Evolutionary conservation across 2,113 vertebrate species (phyloP).

Genomic region (Enhydra lutris): DNA sequence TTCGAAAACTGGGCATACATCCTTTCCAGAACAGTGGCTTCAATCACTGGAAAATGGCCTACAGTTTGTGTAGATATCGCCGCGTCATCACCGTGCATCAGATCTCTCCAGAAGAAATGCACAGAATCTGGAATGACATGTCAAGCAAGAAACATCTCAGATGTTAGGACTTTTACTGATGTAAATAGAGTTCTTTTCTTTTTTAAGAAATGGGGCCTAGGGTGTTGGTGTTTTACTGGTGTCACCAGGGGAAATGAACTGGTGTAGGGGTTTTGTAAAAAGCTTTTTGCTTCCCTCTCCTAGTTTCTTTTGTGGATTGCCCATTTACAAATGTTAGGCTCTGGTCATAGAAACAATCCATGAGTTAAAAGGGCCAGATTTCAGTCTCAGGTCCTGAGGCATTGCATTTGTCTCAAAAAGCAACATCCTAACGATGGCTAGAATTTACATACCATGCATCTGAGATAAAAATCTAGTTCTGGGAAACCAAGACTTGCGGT

Average conservation of each 20-base stretch:
- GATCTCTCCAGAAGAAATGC: constrained; percentile 99
- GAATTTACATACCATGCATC: constrained; percentile 46
- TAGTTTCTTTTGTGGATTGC: constrained; percentile 75
- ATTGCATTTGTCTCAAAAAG: constrained; percentile 64
- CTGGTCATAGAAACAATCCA: constrained; percentile 67
- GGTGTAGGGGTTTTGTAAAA: constrained; percentile 79
- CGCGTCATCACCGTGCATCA: constrained; percentile 98
- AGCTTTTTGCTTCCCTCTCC: constrained; percentile 66
- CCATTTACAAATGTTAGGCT: constrained; percentile 75
- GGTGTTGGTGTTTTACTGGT: constrained; percentile 70
- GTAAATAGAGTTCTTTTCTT: constrained; percentile 79
- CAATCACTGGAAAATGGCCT: constrained; percentile 99
- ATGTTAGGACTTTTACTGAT: constrained; percentile 89
- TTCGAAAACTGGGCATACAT: constrained; percentile 96
- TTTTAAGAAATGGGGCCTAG: constrained; percentile 62
- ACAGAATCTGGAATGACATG: constrained; percentile 99
- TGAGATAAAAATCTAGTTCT: constrained; percentile 66
- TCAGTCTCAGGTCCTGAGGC: constrained; percentile 71
- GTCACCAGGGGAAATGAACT: constrained; percentile 70
- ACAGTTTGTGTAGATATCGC: constrained; percentile 96
- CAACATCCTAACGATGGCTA: constrained; percentile 49
- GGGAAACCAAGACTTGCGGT: constrained; percentile 55
- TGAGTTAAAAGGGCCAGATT: constrained; percentile 62
- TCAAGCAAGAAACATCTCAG: constrained; percentile 99
- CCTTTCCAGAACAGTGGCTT: constrained; percentile 99